Conservation (phyloP, 2,113 vertebrate species). For the Cervus canadensis region DNA sequence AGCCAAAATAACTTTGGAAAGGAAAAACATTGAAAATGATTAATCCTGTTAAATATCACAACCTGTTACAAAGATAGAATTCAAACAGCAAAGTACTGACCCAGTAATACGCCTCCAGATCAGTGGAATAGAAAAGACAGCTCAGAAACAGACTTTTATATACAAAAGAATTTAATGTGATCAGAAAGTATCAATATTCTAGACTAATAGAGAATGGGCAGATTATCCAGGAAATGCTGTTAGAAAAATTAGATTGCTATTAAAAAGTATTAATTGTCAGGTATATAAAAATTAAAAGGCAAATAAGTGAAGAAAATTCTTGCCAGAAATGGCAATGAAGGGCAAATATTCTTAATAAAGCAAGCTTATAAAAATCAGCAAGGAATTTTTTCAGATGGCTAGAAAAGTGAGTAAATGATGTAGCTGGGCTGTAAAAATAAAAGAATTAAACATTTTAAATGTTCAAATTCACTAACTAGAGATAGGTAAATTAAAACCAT, state of each 20-base stretch:
- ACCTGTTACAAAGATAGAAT: background rate
- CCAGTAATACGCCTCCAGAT: background rate
- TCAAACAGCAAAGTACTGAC: background rate
- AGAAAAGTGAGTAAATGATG: background rate
- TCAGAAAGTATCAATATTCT: background rate
- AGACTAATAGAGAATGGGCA: background rate
- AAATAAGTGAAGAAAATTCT: constrained; percentile 12
- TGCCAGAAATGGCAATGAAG: background rate
- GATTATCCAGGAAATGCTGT: background rate
- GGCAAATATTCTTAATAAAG: background rate
- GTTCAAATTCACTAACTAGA: background rate
- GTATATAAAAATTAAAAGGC: background rate
- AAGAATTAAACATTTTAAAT: constrained; percentile 20
- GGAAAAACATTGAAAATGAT: background rate
- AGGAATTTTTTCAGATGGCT: background rate
- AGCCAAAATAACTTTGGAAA: constrained; percentile 1
- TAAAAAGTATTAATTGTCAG: background rate
- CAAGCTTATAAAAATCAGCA: background rate
- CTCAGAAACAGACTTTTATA: background rate
- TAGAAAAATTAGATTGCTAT: background rate
- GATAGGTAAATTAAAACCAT: constrained; percentile 6
- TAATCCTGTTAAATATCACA: background rate
- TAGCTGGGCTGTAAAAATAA: background rate
- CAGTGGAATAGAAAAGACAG: background rate
- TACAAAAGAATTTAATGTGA: background rate